Conservation (phyloP, 2,797 vertebrate genomes). For the Pampus argenteus region DNA sequence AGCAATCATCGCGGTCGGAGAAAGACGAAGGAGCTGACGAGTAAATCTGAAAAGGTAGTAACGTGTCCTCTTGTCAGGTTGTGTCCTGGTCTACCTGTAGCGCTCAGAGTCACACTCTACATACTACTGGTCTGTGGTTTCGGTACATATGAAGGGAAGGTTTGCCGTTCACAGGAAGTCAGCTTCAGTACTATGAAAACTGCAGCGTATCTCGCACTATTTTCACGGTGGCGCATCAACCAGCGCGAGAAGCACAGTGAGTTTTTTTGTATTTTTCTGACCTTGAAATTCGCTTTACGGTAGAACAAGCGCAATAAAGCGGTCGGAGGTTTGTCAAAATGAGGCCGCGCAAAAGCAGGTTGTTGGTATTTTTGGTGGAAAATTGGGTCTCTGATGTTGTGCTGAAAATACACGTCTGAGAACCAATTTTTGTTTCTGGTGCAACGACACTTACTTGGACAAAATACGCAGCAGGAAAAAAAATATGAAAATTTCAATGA, state of each 20-base stretch:
- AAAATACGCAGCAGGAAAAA: no score
- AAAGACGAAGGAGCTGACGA: constrained; percentile 22
- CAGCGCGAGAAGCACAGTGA: no score
- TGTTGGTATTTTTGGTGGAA: no score
- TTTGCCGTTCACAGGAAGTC: not conserved
- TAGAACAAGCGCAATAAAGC: not conserved
- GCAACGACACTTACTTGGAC: no score
- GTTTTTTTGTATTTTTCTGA: no score
- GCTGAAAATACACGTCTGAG: not conserved
- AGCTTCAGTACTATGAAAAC: not conserved
- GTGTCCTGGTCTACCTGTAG: not conserved
- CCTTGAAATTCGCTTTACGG: not conserved
- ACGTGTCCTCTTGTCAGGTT: not conserved
- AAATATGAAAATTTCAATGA: no score
- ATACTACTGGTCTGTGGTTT: constrained; percentile 21
- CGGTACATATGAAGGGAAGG: not conserved
- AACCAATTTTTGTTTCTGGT: not conserved
- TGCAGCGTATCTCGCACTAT: no score
- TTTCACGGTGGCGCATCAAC: no score
- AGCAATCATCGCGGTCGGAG: constrained; percentile 71
- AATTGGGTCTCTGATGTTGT: no score
- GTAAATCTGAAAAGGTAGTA: not conserved
- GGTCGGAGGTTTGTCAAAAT: no score
- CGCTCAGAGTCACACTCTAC: not conserved
- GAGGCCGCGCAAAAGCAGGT: no score